These are phyloP conservation scores for Ochotona princeps DNA, from an alignment of 2,113 vertebrate species.

Conservation along the genomic window DNA sequence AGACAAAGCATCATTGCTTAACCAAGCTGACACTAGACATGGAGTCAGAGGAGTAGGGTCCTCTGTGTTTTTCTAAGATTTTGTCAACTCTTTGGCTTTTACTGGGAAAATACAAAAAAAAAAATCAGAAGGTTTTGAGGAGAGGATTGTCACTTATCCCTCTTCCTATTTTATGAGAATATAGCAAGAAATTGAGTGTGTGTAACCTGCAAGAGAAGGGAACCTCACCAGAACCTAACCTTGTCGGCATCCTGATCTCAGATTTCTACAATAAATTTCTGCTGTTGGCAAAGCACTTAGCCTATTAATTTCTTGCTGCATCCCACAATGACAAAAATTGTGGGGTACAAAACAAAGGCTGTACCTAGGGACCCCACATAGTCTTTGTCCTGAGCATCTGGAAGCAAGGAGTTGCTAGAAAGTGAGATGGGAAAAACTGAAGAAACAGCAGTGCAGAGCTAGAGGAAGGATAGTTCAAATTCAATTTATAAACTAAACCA, in stretches of 20 bases:
- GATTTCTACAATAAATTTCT: background rate
- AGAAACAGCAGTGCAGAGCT: background rate
- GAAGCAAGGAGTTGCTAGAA: background rate
- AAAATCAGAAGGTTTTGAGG: background rate
- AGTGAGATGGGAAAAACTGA: background rate
- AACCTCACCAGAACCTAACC: background rate
- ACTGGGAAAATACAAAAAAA: background rate
- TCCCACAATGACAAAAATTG: background rate
- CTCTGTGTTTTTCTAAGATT: background rate
- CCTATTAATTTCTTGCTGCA: background rate
- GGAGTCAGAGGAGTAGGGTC: background rate
- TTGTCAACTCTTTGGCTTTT: background rate
- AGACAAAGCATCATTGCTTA: background rate
- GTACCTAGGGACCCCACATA: background rate
- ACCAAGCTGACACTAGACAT: rapidly evolving
- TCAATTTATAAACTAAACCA: background rate
- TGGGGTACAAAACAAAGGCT: background rate
- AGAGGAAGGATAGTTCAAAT: background rate
- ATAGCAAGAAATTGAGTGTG: background rate
- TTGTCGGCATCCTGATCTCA: background rate
- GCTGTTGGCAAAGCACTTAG: background rate
- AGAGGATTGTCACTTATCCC: background rate
- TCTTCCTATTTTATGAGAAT: background rate
- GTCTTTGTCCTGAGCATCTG: background rate
- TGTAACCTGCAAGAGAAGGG: background rate